Percentiles rank a stretch among this genome's conserved stretches.
These are phyloP conservation scores for Didymodactylos carnosus DNA, from an alignment of 2,888 invertebrate genomes.

Conservation along the genomic window DNA sequence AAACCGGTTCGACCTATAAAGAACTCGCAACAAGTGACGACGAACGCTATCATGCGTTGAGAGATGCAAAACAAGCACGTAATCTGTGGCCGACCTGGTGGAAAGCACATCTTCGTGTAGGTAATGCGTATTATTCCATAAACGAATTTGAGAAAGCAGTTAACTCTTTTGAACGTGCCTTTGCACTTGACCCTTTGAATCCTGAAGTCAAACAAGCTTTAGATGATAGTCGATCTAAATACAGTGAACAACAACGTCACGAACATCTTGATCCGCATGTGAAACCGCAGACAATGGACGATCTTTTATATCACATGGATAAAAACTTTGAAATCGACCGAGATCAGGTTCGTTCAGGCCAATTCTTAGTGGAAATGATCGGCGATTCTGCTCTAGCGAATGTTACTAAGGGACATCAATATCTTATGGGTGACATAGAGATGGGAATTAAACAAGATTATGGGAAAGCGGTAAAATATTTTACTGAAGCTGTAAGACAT, in stretches of 20 bases:
- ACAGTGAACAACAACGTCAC: neutral
- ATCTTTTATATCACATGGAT: neutral
- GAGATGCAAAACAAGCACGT: neutral
- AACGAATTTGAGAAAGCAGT: neutral
- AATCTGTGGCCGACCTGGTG: neutral
- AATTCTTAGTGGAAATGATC: too few species aligned
- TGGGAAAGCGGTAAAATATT: neutral
- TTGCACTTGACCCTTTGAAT: neutral
- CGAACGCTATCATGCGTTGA: neutral
- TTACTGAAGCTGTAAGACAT: neutral
- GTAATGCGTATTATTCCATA: too few species aligned
- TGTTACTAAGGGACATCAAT: too few species aligned
- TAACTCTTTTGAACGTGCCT: too few species aligned
- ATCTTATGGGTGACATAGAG: neutral
- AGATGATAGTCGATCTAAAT: neutral
- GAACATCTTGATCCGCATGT: neutral
- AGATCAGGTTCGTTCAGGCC: neutral
- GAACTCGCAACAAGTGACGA: too few species aligned
- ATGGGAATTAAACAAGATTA: neutral
- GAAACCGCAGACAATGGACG: neutral
- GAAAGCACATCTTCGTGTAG: neutral
- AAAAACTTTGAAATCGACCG: neutral
- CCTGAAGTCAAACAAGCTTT: neutral
- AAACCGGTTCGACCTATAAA: fast-evolving
- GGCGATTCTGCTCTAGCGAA: too few species aligned